phyloP scores from a whole-genome alignment of 2,797 vertebrate species.

The Lerista edwardsae region DNA sequence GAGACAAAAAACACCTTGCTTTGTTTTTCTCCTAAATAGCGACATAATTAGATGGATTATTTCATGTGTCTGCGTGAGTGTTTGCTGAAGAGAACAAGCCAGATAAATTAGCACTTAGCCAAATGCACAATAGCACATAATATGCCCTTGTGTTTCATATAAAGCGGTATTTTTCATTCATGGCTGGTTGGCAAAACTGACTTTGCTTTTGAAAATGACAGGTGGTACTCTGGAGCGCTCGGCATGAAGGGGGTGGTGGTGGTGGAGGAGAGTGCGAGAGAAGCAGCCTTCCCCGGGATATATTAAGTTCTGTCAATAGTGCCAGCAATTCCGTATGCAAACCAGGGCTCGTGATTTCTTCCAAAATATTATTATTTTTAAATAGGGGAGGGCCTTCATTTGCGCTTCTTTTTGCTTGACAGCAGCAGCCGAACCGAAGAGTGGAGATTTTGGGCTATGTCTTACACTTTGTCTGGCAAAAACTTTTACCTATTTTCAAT shows the following conservation, averaged over 20 bases:
- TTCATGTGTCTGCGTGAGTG: slow-evolving; percentile 81
- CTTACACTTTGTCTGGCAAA: slow-evolving; percentile 55
- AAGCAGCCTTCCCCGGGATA: slow-evolving; percentile 77
- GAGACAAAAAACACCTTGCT: slow-evolving; percentile 79
- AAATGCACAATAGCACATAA: slow-evolving; percentile 84
- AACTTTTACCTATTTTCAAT: slow-evolving; percentile 52
- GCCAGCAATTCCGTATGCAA: slow-evolving; percentile 75
- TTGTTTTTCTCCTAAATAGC: slow-evolving; percentile 84
- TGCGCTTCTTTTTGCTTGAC: slow-evolving; percentile 69
- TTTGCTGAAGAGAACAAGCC: slow-evolving; percentile 84
- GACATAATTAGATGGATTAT: slow-evolving; percentile 85
- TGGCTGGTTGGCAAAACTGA: slow-evolving; percentile 86
- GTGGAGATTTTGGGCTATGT: slow-evolving; percentile 66
- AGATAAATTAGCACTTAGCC: slow-evolving; percentile 89
- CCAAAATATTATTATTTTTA: slow-evolving; percentile 57
- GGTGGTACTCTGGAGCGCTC: slow-evolving; percentile 84
- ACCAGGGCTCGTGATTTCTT: slow-evolving; percentile 62
- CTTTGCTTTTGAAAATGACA: slow-evolving; percentile 87
- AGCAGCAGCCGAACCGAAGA: slow-evolving; percentile 65
- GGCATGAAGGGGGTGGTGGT: slow-evolving; percentile 72
- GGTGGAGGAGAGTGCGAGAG: slow-evolving; percentile 31
- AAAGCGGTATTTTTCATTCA: slow-evolving; percentile 87
- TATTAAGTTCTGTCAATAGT: slow-evolving; percentile 73
- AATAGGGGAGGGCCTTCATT: slow-evolving; percentile 55
- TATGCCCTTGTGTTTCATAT: slow-evolving; percentile 85